phyloP scores from a whole-genome alignment of 2,113 vertebrate species.

The Dasyornis broadbenti region DNA sequence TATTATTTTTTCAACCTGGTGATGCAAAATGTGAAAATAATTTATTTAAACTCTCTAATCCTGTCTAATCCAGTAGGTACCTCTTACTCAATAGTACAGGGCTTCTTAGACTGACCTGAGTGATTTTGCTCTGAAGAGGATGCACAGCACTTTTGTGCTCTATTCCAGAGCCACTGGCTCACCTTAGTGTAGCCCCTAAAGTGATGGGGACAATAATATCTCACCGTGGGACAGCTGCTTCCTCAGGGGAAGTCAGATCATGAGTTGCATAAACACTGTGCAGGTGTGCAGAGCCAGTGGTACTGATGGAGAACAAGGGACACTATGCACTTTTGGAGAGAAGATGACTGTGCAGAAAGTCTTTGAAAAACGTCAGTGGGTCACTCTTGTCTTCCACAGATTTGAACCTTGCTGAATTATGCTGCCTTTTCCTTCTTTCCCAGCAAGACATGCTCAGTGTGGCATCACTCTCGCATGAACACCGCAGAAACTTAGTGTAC shows the following conservation, averaged over 20 bases:
- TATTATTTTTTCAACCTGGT: neutral
- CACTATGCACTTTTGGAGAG: neutral
- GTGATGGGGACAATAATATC: neutral
- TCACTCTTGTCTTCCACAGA: neutral
- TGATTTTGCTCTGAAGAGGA: neutral
- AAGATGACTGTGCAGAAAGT: neutral
- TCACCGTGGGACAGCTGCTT: neutral
- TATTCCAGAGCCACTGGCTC: neutral
- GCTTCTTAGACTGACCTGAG: neutral
- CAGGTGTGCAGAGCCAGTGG: neutral
- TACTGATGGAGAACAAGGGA: neutral
- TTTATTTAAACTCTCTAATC: neutral
- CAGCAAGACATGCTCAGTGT: neutral
- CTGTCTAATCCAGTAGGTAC: neutral
- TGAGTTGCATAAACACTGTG: neutral
- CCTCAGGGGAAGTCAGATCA: neutral
- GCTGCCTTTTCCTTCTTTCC: neutral
- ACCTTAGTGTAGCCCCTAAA: rapidly evolving
- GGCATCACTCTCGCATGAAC: neutral
- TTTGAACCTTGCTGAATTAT: neutral
- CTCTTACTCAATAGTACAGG: neutral
- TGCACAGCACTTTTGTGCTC: neutral
- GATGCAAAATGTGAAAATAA: neutral
- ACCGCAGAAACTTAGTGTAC: neutral
- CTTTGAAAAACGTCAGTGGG: neutral